phyloP scores from a whole-genome alignment of 1,140 invertebrate genomes.

The Magallana gigas region DNA sequence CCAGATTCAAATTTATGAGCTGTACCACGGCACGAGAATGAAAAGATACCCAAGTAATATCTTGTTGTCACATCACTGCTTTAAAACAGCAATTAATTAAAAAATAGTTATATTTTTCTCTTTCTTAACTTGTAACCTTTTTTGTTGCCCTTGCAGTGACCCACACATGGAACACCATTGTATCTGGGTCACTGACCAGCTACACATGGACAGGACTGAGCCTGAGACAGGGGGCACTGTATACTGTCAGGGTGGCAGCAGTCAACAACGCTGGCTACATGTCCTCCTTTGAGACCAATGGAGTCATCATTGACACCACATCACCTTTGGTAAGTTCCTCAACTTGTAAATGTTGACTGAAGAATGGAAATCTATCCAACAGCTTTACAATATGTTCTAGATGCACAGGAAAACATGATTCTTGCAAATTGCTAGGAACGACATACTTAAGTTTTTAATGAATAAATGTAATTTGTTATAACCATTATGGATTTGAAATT shows the following conservation, averaged over 20 bases:
- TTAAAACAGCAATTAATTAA: not conserved
- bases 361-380: too few relatives aligned
- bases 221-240: constrained; percentile 53
- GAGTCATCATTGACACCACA: constrained; percentile 62
- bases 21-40: constrained; percentile 50
- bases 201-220: constrained; percentile 39
- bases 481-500: too few relatives aligned
- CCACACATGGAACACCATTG: not conserved
- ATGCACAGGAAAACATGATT: too few relatives aligned
- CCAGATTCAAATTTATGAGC: constrained; percentile 60
- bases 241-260: constrained; percentile 58
- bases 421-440: too few relatives aligned
- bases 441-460: too few relatives aligned
- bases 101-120: not conserved
- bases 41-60: constrained; percentile 53
- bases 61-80: not conserved
- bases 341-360: too few relatives aligned
- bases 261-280: constrained; percentile 63
- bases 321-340: constrained; percentile 42
- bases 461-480: too few relatives aligned
- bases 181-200: not conserved
- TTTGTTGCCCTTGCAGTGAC: not conserved
- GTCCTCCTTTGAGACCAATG: constrained; percentile 62
- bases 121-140: not conserved
- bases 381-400: too few relatives aligned